Percentiles rank a stretch among this genome's conserved stretches.
phyloP scores from a whole-genome alignment of 2,797 vertebrate genomes.

The Clarias platycephalus region DNA sequence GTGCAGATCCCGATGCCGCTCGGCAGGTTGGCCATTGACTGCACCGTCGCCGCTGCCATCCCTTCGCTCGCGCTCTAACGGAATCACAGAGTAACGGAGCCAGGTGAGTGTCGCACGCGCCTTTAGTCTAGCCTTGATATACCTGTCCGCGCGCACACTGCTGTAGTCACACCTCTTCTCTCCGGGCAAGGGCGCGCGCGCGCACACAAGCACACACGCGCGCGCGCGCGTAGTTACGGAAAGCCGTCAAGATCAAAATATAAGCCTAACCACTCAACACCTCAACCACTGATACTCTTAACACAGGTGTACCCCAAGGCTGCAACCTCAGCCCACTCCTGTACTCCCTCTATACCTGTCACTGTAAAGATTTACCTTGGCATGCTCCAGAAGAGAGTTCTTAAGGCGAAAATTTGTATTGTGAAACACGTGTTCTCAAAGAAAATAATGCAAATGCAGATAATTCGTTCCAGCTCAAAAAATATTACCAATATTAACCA shows the following conservation, averaged over 20 bases:
- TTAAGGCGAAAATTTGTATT: too few species aligned
- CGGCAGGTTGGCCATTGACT: constrained; percentile 73
- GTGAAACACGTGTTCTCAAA: too few species aligned
- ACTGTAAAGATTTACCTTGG: too few species aligned
- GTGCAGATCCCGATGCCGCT: constrained; percentile 76
- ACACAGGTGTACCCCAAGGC: too few species aligned
- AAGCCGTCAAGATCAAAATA: background rate
- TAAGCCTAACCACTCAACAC: background rate
- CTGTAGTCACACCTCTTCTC: background rate
- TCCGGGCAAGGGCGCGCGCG: background rate
- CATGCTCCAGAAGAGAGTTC: too few species aligned
- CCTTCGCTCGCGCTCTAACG: constrained; percentile 25
- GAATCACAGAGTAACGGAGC: background rate
- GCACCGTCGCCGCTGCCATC: constrained; percentile 71
- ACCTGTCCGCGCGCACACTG: constrained; percentile 61
- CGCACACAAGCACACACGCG: background rate
- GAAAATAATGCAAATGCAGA: too few species aligned
- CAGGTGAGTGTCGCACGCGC: background rate
- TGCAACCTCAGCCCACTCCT: too few species aligned
- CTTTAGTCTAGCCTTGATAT: constrained; percentile 52
- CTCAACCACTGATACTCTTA: background rate
- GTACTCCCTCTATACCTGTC: too few species aligned
- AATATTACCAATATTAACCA: too few species aligned
- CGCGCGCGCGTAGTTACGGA: background rate
- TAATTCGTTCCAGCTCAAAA: too few species aligned